Evolutionary conservation across 92 coral and sea anemone genomes (phyloP).

Genomic region (Zoanthus gigantus): DNA sequence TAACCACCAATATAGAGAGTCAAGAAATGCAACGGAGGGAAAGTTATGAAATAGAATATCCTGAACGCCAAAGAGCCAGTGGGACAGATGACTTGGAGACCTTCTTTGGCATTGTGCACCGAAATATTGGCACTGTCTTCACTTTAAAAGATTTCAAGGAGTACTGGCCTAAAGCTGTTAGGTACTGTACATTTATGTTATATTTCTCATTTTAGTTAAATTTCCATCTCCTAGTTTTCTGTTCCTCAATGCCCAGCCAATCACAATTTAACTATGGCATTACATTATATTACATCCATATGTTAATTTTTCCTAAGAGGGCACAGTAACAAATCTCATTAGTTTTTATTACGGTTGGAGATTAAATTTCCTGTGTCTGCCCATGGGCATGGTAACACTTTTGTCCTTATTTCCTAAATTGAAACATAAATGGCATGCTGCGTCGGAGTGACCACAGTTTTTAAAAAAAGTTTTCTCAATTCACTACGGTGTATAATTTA

Average conservation of each 20-base stretch:
- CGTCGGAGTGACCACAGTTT: no score
- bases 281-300: not conserved
- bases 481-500: no score
- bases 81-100: conserved; percentile 62
- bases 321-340: not conserved
- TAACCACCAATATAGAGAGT: conserved; percentile 52
- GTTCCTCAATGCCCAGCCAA: not conserved
- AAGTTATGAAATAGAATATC: conserved; percentile 43
- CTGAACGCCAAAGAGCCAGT: conserved; percentile 64
- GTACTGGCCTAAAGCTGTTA: conserved; percentile 60
- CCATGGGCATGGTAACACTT: not conserved
- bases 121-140: conserved; percentile 48
- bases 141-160: conserved; percentile 50
- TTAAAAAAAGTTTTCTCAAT: no score
- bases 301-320: not conserved
- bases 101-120: conserved; percentile 43
- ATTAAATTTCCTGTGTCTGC: not conserved
- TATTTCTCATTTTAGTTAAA: not conserved
- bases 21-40: conserved; percentile 46
- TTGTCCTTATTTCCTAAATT: no score
- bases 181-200: conserved; percentile 19
- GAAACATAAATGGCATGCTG: no score
- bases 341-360: not conserved
- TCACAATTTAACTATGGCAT: not conserved
- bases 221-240: not conserved